Percentiles rank a stretch among this genome's conserved stretches.
phyloP scores from a whole-genome alignment of 2,888 invertebrate genomes.

The Cryptocheilus praepositus region DNA sequence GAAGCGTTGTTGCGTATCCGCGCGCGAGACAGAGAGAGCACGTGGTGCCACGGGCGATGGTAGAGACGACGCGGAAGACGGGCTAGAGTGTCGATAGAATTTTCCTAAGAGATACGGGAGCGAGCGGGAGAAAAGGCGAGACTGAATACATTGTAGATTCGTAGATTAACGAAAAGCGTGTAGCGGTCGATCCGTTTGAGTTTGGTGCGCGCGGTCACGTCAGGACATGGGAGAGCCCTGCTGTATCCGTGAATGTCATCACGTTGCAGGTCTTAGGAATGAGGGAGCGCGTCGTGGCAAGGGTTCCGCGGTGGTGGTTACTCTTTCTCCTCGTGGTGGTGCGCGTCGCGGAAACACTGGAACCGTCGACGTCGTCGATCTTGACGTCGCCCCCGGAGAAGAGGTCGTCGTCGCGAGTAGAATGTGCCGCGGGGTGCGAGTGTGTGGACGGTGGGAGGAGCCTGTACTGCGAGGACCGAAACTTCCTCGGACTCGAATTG shows the following conservation, averaged over 20 bases:
- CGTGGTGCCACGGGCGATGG: background rate
- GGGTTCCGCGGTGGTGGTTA: conserved; percentile 55
- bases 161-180: background rate
- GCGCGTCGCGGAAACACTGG: conserved; percentile 39
- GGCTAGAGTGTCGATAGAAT: background rate
- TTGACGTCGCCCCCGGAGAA: conserved; percentile 17
- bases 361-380: conserved; percentile 14
- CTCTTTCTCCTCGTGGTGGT: conserved; percentile 51
- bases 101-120: too few relatives aligned
- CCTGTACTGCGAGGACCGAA: conserved; percentile 63
- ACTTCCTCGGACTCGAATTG: conserved; percentile 57
- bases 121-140: background rate
- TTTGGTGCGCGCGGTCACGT: conserved; percentile 22
- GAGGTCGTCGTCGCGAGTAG: conserved; percentile 19
- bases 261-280: conserved; percentile 66
- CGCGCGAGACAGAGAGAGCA: background rate
- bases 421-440: conserved; percentile 73
- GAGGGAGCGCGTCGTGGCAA: conserved; percentile 56
- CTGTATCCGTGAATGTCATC: conserved; percentile 49
- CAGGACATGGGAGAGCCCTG: conserved; percentile 52
- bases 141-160: too few relatives aligned
- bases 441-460: conserved; percentile 69
- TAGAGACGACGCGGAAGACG: too few relatives aligned
- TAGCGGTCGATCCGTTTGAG: conserved; percentile 5
- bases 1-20: too few relatives aligned